Percentiles rank a stretch among this genome's conserved stretches.
Evolutionary conservation across 2,888 invertebrate genomes (phyloP).

Genomic region (Sarcophaga carnaria): DNA sequence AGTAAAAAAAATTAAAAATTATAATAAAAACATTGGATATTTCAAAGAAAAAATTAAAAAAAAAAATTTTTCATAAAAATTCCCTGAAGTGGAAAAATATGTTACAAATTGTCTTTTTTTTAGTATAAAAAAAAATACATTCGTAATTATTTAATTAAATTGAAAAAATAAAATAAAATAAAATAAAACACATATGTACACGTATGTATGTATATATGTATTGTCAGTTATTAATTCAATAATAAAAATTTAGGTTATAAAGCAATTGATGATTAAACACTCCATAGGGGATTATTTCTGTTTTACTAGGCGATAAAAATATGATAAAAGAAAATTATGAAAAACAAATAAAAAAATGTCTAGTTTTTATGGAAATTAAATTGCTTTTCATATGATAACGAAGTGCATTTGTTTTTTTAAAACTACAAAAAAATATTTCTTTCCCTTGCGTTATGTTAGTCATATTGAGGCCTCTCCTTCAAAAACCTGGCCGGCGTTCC

Average conservation of each 20-base stretch:
- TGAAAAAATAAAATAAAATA: slow-evolving; percentile 3
- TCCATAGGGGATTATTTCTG: background rate
- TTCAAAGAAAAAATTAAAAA: background rate
- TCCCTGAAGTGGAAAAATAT: slow-evolving; percentile 56
- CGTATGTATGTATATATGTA: too few species aligned
- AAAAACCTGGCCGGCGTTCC: too few species aligned
- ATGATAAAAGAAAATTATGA: background rate
- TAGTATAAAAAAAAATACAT: background rate
- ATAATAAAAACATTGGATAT: background rate
- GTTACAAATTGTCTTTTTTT: slow-evolving; percentile 7
- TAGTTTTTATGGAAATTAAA: too few species aligned
- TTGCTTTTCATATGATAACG: too few species aligned
- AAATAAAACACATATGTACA: background rate
- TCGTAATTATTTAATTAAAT: slow-evolving; percentile 40
- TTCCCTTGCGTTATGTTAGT: too few species aligned
- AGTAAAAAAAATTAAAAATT: background rate
- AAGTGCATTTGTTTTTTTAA: too few species aligned
- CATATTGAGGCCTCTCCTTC: too few species aligned
- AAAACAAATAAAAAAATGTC: background rate
- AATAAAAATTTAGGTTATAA: slow-evolving; percentile 17
- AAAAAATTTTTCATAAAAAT: slow-evolving; percentile 16
- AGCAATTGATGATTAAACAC: slow-evolving; percentile 6
- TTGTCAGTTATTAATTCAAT: slow-evolving; percentile 1
- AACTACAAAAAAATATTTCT: too few species aligned
- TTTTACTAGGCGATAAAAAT: background rate